Evolutionary conservation across 2,888 invertebrate genomes (phyloP).

Genomic region (Malacosoma neustria): DNA sequence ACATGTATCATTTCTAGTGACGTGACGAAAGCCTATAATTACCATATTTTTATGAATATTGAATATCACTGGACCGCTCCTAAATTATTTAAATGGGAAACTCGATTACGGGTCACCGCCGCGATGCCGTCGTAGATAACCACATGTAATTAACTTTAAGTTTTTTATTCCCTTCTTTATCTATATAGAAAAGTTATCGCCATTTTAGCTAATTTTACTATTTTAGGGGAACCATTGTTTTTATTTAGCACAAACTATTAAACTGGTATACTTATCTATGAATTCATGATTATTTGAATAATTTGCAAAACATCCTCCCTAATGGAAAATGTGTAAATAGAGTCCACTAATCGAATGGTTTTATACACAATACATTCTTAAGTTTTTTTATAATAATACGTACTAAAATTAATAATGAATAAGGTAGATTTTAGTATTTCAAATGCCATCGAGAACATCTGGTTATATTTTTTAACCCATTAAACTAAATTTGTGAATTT

Average conservation of each 20-base stretch:
- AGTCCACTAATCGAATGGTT: no score
- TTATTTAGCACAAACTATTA: slow-evolving; percentile 11
- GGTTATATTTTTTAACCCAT: no score
- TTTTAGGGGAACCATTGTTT: slow-evolving; percentile 23
- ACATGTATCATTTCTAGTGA: slow-evolving; percentile 6
- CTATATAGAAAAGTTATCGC: slow-evolving; percentile 30
- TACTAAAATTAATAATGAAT: no score
- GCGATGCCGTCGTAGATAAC: slow-evolving; percentile 48
- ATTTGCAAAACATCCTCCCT: no score
- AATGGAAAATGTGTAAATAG: no score
- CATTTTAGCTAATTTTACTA: slow-evolving; percentile 39
- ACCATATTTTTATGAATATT: slow-evolving; percentile 13
- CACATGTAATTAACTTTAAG: slow-evolving; percentile 48
- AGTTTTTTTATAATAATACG: no score
- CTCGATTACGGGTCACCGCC: slow-evolving; percentile 41
- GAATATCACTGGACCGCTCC: slow-evolving; percentile 19
- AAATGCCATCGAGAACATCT: no score
- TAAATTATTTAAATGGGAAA: slow-evolving; percentile 55
- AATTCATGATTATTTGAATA: no score
- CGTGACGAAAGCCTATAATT: slow-evolving; percentile 17
- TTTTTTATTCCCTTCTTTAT: slow-evolving; percentile 25
- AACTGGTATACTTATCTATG: slow-evolving; percentile 3
- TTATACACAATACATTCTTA: no score
- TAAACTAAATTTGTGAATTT: no score
- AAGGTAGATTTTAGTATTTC: no score